phyloP scores from a whole-genome alignment of 2,888 invertebrate genomes.

The Linhomoeus sp. region DNA sequence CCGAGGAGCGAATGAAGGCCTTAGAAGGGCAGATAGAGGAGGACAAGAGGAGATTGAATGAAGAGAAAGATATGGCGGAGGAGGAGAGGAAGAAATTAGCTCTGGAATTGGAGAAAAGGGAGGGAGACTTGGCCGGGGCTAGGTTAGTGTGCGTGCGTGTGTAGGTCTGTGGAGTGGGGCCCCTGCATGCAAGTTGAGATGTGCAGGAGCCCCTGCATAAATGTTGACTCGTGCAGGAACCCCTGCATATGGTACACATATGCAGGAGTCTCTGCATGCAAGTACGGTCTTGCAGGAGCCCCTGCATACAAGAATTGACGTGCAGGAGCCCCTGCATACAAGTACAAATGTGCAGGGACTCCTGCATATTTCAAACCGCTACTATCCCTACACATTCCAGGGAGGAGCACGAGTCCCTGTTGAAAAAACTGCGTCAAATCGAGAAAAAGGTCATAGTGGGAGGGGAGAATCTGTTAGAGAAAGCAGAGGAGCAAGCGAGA shows the following conservation, averaged over 20 bases:
- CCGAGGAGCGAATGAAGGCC: constrained; percentile 34
- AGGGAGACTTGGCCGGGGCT: constrained; percentile 52
- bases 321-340: no score
- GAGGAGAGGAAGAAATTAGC: constrained; percentile 45
- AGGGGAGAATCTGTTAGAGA: constrained; percentile 89
- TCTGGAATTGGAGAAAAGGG: constrained; percentile 41
- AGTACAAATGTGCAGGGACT: not conserved
- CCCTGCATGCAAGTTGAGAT: no score
- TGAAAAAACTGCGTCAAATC: constrained; percentile 63
- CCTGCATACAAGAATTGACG: no score
- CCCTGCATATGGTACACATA: not conserved
- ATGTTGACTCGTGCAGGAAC: no score
- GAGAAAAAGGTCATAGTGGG: constrained; percentile 91
- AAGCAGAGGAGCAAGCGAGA: constrained; percentile 61
- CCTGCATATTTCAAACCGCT: no score
- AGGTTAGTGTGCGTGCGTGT: constrained; percentile 16
- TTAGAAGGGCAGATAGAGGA: constrained; percentile 34
- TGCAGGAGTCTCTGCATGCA: not conserved
- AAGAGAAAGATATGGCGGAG: constrained; percentile 37
- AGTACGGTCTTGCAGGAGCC: no score
- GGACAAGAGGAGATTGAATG: constrained; percentile 31
- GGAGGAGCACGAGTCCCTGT: constrained; percentile 56
- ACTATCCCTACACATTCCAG: no score
- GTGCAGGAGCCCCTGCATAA: no score
- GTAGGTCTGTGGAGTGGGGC: no score